Percentiles rank a stretch among this genome's conserved stretches.
These are phyloP conservation scores for Oligia strigilis DNA, from an alignment of 2,888 invertebrate species.

Conservation along the genomic window DNA sequence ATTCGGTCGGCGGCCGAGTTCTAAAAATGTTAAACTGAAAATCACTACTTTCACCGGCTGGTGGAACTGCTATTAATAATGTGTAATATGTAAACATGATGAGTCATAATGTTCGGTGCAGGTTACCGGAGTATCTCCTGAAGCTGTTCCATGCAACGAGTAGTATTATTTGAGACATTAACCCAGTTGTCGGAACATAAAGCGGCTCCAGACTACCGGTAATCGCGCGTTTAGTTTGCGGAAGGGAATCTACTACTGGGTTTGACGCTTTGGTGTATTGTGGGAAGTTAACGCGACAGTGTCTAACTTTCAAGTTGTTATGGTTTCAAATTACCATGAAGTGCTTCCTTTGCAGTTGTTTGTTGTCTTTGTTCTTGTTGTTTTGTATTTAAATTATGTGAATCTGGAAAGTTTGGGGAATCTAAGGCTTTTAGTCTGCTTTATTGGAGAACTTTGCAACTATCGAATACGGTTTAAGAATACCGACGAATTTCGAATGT, in stretches of 20 bases:
- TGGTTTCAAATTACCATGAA: constrained; percentile 33
- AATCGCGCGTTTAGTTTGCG: constrained; percentile 78
- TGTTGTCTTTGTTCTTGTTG: not conserved
- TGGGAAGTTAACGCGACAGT: not conserved
- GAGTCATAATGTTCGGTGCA: constrained; percentile 75
- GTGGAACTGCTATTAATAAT: constrained; percentile 51
- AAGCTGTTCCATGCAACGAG: constrained; percentile 73
- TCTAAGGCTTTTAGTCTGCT: not conserved
- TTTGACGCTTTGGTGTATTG: constrained; percentile 39
- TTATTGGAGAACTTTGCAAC: not conserved
- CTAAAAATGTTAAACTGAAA: constrained; percentile 46
- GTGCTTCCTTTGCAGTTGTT: constrained; percentile 3
- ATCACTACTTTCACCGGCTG: constrained; percentile 18
- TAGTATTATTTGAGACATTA: constrained; percentile 82
- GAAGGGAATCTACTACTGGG: constrained; percentile 67
- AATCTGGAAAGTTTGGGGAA: not conserved
- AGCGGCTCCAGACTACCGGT: constrained; percentile 70
- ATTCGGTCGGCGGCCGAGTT: constrained; percentile 50
- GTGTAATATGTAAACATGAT: constrained; percentile 74
- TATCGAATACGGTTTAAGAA: not conserved
- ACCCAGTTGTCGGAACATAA: constrained; percentile 81
- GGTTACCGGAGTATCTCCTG: constrained; percentile 80
- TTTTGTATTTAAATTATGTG: not conserved
- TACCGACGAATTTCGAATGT: not conserved
- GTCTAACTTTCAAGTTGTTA: constrained; percentile 22